Evolutionary conservation across 2,113 vertebrate species (phyloP).

Genomic region (Salvelinus sp.): DNA sequence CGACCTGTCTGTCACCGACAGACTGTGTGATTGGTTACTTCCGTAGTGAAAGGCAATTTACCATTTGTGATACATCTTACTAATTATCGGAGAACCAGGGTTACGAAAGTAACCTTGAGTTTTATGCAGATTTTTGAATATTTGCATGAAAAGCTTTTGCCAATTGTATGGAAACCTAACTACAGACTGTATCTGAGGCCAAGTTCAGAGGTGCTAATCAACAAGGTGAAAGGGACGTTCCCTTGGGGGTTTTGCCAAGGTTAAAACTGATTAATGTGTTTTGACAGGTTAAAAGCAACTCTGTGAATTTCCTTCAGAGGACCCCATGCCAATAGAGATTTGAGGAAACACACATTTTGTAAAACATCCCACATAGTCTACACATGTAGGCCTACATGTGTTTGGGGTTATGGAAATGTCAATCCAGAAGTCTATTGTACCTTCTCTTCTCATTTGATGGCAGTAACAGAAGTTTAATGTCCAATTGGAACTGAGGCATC

Average conservation of each 20-base stretch:
- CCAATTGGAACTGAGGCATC: background rate
- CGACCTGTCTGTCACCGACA: no score
- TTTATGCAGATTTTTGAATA: no score
- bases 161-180: no score
- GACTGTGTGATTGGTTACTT: no score
- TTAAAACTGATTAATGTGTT: background rate
- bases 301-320: background rate
- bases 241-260: background rate
- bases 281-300: slow-evolving; percentile 10
- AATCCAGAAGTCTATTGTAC: background rate
- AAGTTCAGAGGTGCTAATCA: no score
- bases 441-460: background rate
- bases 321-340: background rate
- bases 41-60: no score
- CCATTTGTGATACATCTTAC: no score
- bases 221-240: background rate
- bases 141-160: no score
- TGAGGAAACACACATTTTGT: background rate
- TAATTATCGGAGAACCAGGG: no score
- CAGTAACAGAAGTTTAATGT: slow-evolving; percentile 3
- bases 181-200: no score
- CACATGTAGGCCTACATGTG: background rate
- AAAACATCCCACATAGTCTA: background rate
- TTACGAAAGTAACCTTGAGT: no score
- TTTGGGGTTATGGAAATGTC: background rate